Evolutionary conservation across 2,797 vertebrate genomes (phyloP), one percentile per base, ranked within the genome.

Genomic region (Peromyscus melanophrys): DNA sequence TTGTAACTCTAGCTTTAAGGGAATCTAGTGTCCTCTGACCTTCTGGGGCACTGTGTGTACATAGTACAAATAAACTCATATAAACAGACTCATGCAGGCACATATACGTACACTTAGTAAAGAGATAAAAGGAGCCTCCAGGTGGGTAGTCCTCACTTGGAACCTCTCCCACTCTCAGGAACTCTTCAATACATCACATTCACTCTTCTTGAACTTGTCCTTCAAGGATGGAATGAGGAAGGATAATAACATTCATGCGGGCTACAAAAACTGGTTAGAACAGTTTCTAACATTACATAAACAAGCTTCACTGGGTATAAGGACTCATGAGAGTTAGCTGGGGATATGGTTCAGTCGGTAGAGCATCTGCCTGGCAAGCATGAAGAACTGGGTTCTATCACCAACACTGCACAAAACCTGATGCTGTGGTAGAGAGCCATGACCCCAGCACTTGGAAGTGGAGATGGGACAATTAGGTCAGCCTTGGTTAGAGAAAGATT

Each of bases 261-360:
- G 25, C 61, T 46, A 4, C 9, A 37, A 87, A 83, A 12, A 11
- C 78, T 77, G 61, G 40, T 43, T 46, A 92, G 40, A 92, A 16
- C n/a, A 71, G 31, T 94, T 97, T 96, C 57, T 59, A 85, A 90
- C 88, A 37, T n/a, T 57, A 40, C 49, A 71, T 2, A 43, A 1
- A 14, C 49, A 86, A 83, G 43, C 31, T 21, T 34, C 46, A 86
- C 23, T 40, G 37, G 23, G 23, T 46, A 4, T 11, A 77, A 67
- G 40, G 77, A 78, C 77, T 16, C 27, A 63, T 21, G 25, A 91
- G 49, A 40, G n/a, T 69, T 65, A 84, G 40, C 73, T 6, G 10
- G 37, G 34, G 16, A 25, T 23, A 29, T 10, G 43, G 21, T 46
- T 69, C 40, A 49, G 40, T 23, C 0, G 4, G 40, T 1, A 43